These are phyloP conservation scores for Rhorus exstirpatorius DNA, from an alignment of 2,888 invertebrate genomes.

Conservation along the genomic window DNA sequence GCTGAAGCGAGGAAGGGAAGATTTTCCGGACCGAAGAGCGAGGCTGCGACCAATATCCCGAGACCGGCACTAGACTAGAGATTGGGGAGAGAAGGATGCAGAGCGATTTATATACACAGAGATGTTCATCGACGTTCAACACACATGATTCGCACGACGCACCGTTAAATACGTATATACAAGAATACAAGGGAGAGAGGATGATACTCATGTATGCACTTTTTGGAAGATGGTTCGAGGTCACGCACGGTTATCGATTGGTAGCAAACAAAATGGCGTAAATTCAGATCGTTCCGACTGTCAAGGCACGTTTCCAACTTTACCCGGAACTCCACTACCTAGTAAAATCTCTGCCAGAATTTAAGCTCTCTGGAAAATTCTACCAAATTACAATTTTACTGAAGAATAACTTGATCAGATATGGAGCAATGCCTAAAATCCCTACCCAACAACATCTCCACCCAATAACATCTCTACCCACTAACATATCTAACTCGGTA, in stretches of 20 bases:
- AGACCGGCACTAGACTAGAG: constrained; percentile 28
- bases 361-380: too few species aligned
- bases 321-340: too few species aligned
- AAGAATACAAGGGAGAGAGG: background rate
- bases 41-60: constrained; percentile 32
- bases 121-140: constrained; percentile 35
- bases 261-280: background rate
- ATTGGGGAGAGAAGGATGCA: background rate
- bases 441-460: too few species aligned
- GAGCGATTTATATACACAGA: constrained; percentile 9
- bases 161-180: constrained; percentile 6
- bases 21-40: constrained; percentile 50
- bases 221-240: constrained; percentile 18
- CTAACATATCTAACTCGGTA: too few species aligned
- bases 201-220: constrained; percentile 2
- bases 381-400: too few species aligned
- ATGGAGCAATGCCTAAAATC: too few species aligned
- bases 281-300: background rate
- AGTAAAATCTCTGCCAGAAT: too few species aligned
- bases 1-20: constrained; percentile 3
- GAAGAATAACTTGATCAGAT: too few species aligned
- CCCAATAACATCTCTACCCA: too few species aligned
- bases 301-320: too few species aligned
- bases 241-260: constrained; percentile 1
- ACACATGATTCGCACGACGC: constrained; percentile 22